These are phyloP conservation scores for Callosobruchus maculatus DNA, from an alignment of 2,888 invertebrate species.

Conservation along the genomic window DNA sequence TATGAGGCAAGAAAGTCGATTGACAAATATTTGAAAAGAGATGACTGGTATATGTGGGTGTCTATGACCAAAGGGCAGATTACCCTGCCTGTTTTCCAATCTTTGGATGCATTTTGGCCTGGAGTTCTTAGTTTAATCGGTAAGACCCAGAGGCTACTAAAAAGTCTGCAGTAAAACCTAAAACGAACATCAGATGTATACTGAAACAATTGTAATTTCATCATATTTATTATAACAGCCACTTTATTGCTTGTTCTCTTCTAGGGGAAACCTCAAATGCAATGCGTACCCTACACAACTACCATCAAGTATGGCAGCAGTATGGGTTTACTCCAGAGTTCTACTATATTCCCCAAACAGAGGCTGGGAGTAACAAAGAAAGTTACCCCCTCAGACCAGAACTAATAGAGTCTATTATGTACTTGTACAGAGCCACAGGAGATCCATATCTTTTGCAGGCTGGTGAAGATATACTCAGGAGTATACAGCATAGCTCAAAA, in stretches of 20 bases:
- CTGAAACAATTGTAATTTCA: too few species aligned
- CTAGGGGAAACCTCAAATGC: constrained; percentile 85
- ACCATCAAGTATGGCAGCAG: constrained; percentile 94
- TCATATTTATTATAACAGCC: too few species aligned
- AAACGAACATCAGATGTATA: too few species aligned
- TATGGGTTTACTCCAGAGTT: constrained; percentile 98
- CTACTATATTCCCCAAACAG: constrained; percentile 88
- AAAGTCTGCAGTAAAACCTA: too few species aligned
- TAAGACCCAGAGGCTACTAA: too few species aligned
- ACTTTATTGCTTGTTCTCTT: too few species aligned
- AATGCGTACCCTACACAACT: constrained; percentile 90
- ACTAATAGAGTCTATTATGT: constrained; percentile 95
- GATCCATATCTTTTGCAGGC: constrained; percentile 90
- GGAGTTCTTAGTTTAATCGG: constrained; percentile 84
- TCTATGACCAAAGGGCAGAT: constrained; percentile 97
- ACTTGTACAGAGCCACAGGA: constrained; percentile 89
- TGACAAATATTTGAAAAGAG: constrained; percentile 83
- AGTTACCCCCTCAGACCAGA: constrained; percentile 96
- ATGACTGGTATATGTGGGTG: constrained; percentile 99
- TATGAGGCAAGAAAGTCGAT: constrained; percentile 71
- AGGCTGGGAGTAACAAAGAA: constrained; percentile 77
- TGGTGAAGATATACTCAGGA: constrained; percentile 89
- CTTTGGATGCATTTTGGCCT: constrained; percentile 98
- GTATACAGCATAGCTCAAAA: constrained; percentile 88
- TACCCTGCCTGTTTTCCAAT: constrained; percentile 96